Evolutionary conservation across 2,113 vertebrate genomes (phyloP), one percentile per base, ranked within the genome.

Genomic region (Garra rufa): DNA sequence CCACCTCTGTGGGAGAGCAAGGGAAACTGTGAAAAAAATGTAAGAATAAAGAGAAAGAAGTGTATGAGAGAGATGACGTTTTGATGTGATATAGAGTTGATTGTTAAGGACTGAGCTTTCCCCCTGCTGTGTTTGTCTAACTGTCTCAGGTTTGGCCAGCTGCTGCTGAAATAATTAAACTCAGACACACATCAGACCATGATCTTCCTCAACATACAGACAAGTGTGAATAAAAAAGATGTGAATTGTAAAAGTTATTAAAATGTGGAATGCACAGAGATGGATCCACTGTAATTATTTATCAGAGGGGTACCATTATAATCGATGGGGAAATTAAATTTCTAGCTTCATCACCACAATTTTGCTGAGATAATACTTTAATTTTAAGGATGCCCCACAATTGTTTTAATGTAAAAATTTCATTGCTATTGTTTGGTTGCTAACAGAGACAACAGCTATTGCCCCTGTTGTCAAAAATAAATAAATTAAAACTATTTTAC

Each of bases 221-320:
- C 85, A 86, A 65, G 76, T 83, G 85, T 74, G 46, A 79, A 30
- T 21, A 74, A 67, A 78, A 79, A 75, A 86, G n/a, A 61, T 78
- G 76, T 26, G 9, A 57, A 77, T 38, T 57, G 41, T 46, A 59
- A 34, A 61, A 59, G 9, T 61, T 28, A 61, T 26, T 44, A 19
- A 59, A 41, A 78, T 61, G 2, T 78, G 55, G 13, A 44, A 44
- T 61, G 1, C n/a, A 30, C 41, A 14, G 14, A 44, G 43, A 2
- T 50, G 43, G 24, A 48, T 81, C 48, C 17, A 21, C 15, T 63
- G 38, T 63, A 13, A 79, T 44, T 67, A 34, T 79, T 79, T 79
- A 30, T 57, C 30, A 41, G 46, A 8, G n/a, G 8, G 6, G 44
- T 14, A 76, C 14, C 4, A 52, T 21, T 50, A 26, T 61, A 26